A percentile compares a stretch with the other conserved stretches of the same genome.
phyloP scores from a whole-genome alignment of 1,140 invertebrate species.

The Geopemphigus sp. region DNA sequence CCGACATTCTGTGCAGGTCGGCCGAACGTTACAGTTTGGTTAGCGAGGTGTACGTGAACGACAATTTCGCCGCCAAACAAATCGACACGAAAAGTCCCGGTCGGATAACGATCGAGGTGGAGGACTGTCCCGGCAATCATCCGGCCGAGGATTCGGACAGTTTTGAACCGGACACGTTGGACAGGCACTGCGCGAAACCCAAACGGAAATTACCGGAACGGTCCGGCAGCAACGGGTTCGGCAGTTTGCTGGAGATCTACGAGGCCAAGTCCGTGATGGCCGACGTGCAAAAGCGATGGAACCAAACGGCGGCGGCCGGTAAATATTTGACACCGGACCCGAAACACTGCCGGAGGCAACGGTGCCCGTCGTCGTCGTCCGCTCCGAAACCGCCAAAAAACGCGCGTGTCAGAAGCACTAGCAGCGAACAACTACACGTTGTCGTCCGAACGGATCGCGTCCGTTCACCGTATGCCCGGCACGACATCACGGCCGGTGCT shows the following conservation, averaged over 20 bases:
- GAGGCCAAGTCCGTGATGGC: conserved; percentile 44
- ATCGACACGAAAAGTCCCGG: conserved; percentile 62
- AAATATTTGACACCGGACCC: conserved; percentile 54
- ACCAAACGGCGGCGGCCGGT: conserved; percentile 51
- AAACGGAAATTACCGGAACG: conserved; percentile 56
- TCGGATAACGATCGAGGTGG: conserved; percentile 74
- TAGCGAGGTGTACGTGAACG: conserved; percentile 75
- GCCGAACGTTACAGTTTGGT: conserved; percentile 64
- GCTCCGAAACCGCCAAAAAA: conserved; percentile 44
- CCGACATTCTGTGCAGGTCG: conserved; percentile 58
- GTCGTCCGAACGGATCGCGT: conserved; percentile 4
- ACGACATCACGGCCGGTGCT: conserved; percentile 53
- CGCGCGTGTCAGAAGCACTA: conserved; percentile 55
- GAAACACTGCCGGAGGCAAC: conserved; percentile 55
- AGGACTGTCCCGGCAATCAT: conserved; percentile 63
- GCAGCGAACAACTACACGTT: conserved; percentile 36
- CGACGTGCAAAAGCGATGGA: conserved; percentile 55
- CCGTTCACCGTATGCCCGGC: conserved; percentile 52
- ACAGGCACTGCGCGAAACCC: conserved; percentile 72
- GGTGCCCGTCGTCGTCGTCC: conserved; percentile 38
- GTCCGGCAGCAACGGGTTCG: conserved; percentile 58
- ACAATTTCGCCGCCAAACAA: conserved; percentile 60
- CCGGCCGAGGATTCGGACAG: conserved; percentile 65
- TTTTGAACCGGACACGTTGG: conserved; percentile 80
- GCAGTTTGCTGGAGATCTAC: conserved; percentile 69